phyloP scores from a whole-genome alignment of 2,113 vertebrate species.

The Lathamus discolor region DNA sequence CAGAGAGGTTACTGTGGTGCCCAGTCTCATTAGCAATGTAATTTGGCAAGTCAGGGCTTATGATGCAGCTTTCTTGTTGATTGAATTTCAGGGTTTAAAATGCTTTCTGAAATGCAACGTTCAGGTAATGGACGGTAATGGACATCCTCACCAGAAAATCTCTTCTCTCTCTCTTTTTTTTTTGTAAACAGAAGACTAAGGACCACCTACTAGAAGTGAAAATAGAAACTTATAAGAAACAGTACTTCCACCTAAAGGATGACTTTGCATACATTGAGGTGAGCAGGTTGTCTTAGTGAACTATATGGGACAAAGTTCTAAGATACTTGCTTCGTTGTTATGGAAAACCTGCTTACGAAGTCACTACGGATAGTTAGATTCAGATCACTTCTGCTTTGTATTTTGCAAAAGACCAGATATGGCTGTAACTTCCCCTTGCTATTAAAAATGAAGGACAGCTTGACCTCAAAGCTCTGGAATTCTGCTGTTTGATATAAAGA shows the following conservation, averaged over 20 bases:
- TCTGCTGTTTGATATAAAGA: not conserved
- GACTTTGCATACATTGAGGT: slow-evolving; percentile 89
- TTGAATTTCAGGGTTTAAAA: slow-evolving; percentile 1
- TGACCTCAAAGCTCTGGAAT: not conserved
- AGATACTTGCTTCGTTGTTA: not conserved
- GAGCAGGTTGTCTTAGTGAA: not conserved
- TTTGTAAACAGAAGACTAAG: slow-evolving; percentile 73
- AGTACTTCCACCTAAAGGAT: slow-evolving; percentile 90
- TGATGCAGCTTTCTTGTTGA: not conserved
- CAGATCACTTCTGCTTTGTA: not conserved
- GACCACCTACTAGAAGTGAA: slow-evolving; percentile 91
- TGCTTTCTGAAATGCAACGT: not conserved
- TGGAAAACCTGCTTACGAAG: not conserved
- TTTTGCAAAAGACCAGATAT: not conserved
- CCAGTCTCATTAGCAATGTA: not conserved
- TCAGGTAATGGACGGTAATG: not conserved
- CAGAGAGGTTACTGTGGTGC: not conserved
- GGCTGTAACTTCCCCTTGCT: not conserved
- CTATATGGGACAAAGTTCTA: not conserved
- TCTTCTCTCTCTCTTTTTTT: not conserved
- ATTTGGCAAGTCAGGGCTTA: not conserved
- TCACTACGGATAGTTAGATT: not conserved
- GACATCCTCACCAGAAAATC: not conserved
- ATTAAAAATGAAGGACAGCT: not conserved
- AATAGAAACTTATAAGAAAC: slow-evolving; percentile 87